phyloP scores from a whole-genome alignment of 2,888 invertebrate species.

The Dolichopus griseipennis region DNA sequence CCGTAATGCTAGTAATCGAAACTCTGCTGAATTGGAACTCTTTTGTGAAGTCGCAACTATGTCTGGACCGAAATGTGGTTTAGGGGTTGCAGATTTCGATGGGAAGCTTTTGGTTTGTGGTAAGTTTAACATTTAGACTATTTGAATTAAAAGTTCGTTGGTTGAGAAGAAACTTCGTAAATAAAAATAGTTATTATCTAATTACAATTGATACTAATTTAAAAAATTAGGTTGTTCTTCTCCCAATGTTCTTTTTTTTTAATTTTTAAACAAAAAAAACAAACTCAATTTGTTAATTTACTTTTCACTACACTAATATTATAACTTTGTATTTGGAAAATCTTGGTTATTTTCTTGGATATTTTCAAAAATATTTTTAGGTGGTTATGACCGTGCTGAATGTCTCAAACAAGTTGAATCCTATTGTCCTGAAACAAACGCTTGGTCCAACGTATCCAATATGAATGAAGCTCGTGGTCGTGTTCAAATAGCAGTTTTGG shows the following conservation, averaged over 20 bases:
- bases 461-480: constrained; percentile 71
- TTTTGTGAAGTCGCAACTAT: constrained; percentile 53
- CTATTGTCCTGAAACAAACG: constrained; percentile 60
- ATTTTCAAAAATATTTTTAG: constrained; percentile 13
- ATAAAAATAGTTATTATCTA: too few species aligned
- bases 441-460: constrained; percentile 58
- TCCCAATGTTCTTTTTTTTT: background rate
- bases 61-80: constrained; percentile 62
- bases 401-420: constrained; percentile 67
- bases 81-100: constrained; percentile 62
- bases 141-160: background rate
- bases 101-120: constrained; percentile 67
- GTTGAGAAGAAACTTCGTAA: background rate
- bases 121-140: constrained; percentile 10
- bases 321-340: background rate
- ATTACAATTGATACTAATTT: too few species aligned
- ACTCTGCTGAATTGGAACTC: constrained; percentile 45
- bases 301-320: background rate
- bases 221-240: background rate
- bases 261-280: background rate
- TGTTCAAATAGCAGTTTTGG: constrained; percentile 64
- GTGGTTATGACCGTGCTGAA: constrained; percentile 76
- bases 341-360: background rate
- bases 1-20: background rate
- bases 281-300: background rate